Evolutionary conservation across 2,888 invertebrate species (phyloP).

Genomic region (Dinocampus coccinellae): DNA sequence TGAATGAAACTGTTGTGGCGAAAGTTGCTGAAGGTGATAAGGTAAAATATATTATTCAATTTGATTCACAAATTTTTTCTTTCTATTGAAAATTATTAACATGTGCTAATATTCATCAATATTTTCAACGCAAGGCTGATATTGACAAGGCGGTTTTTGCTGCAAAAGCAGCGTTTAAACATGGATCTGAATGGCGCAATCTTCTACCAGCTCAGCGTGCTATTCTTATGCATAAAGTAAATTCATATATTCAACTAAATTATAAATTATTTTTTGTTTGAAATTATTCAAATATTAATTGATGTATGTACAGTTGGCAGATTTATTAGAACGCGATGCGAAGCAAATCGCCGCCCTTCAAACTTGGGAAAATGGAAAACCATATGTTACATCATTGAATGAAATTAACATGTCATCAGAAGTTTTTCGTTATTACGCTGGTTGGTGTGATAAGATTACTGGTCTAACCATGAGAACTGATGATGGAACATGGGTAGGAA

Average conservation of each 20-base stretch:
- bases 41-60: constrained; percentile 62
- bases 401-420: constrained; percentile 58
- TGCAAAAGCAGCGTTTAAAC: constrained; percentile 72
- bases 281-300: background rate
- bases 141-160: constrained; percentile 71
- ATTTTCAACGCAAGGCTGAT: constrained; percentile 70
- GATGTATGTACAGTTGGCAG: constrained; percentile 67
- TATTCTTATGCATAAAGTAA: constrained; percentile 48
- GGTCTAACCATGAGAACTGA: constrained; percentile 70
- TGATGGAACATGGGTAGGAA: constrained; percentile 75
- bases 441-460: constrained; percentile 73
- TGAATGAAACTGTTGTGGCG: constrained; percentile 71
- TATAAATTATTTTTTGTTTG: background rate
- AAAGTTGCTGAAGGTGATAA: constrained; percentile 73
- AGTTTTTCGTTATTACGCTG: constrained; percentile 72
- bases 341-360: constrained; percentile 72
- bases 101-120: too few species aligned
- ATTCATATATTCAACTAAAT: background rate
- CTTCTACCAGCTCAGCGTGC: constrained; percentile 74
- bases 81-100: too few species aligned
- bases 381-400: constrained; percentile 66
- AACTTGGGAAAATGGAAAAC: constrained; percentile 77
- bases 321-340: constrained; percentile 71
- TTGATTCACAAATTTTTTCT: too few species aligned
- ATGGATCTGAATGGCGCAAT: constrained; percentile 71